Conservation (phyloP, 2,113 vertebrate genomes). For the Callospermophilus lateralis region DNA sequence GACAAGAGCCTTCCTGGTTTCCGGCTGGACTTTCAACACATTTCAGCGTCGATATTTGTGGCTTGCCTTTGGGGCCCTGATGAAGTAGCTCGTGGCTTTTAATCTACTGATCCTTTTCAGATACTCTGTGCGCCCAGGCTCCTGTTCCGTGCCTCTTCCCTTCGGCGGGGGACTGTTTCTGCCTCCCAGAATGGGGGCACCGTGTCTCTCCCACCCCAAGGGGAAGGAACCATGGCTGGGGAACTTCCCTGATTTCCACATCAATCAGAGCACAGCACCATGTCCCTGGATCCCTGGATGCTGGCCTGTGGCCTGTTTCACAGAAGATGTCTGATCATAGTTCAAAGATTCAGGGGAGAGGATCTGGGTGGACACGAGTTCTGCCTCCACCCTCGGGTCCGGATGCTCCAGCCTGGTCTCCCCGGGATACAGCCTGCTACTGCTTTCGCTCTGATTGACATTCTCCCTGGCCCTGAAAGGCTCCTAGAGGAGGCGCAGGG, state of each 20-base stretch:
- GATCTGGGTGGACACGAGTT: accelerated
- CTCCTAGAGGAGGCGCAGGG: background rate
- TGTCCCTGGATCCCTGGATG: background rate
- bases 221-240: accelerated
- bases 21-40: background rate
- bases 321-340: background rate
- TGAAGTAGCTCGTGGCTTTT: constrained; percentile 41
- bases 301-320: background rate
- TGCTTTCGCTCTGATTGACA: background rate
- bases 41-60: background rate
- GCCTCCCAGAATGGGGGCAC: background rate
- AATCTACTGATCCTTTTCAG: constrained; percentile 25
- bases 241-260: background rate
- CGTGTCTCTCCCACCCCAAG: accelerated
- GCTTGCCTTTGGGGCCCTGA: background rate
- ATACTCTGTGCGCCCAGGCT: accelerated
- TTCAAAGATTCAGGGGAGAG: background rate
- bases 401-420: background rate
- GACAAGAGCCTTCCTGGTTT: background rate
- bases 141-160: background rate
- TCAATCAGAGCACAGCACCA: background rate
- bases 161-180: background rate
- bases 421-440: background rate
- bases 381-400: background rate
- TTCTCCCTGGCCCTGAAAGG: background rate